phyloP scores from a whole-genome alignment of 2,888 invertebrate genomes.

The Clepsis dumicolana region DNA sequence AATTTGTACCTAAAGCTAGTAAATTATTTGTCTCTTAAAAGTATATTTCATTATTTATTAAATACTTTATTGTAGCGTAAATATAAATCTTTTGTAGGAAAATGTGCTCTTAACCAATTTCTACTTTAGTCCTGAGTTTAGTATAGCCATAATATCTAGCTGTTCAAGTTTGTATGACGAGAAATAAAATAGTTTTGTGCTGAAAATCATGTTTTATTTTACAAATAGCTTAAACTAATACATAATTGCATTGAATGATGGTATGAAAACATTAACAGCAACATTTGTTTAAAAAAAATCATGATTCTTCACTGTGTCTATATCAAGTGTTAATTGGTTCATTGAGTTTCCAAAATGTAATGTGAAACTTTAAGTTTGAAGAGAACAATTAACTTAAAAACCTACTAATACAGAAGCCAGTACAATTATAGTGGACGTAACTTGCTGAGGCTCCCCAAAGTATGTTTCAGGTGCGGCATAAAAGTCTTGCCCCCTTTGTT shows the following conservation, averaged over 20 bases:
- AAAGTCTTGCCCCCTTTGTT: no score
- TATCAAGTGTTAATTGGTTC: no score
- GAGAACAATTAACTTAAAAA: no score
- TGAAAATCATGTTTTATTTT: slow-evolving; percentile 36
- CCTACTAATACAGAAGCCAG: no score
- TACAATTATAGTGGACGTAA: no score
- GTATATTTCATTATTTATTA: background rate
- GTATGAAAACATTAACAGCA: background rate
- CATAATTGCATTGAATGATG: background rate
- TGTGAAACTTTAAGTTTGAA: no score
- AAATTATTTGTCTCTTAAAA: background rate
- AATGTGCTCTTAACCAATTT: slow-evolving; percentile 1
- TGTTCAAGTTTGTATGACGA: slow-evolving; percentile 27
- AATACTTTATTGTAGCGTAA: background rate
- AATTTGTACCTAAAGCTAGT: background rate
- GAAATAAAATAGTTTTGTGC: slow-evolving; percentile 38
- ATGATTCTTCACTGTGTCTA: no score
- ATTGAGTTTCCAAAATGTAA: no score
- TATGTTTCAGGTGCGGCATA: no score
- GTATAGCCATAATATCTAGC: slow-evolving; percentile 17
- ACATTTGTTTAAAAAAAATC: background rate
- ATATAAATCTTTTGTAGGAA: background rate
- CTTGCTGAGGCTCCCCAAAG: no score
- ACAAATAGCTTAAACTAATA: slow-evolving; percentile 9
- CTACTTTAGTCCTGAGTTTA: slow-evolving; percentile 14